Base-by-base conservation (phyloP, 2,113 vertebrate species). In the Isurus oxyrinchus region DNA sequence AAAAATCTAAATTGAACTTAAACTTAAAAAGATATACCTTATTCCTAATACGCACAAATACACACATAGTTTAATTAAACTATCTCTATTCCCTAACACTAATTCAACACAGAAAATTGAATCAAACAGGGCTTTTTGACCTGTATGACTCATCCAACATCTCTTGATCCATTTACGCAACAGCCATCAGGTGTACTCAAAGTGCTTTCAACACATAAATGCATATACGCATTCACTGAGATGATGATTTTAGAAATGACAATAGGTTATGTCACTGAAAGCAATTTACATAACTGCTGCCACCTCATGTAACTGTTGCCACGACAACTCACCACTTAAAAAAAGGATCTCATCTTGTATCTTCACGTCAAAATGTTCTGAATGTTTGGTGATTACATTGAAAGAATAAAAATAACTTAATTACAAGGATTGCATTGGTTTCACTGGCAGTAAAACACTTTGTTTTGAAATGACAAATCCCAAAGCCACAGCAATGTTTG, bases 221-320 rank as follows among this genome's bases (percentile, higher is more conserved):
- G 63, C 63, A 66, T 66, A 3, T 66, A 21, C 40, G 49, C 5
- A 49, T 25, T 27, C 10, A 57, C 55, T 61, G 55, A 61, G 27
- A 91, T 35, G 7, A 23, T 27, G 88, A 91, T 91, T 91, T 91
- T 7, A 59, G 61, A 59, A 61, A 44, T 84, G 81, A 44, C 55
- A 59, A 61, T 59, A 91, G 88, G 23, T 91, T 84, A 84, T 44
- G 16, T 91, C 88, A 91, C 88, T 91, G 55, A n/a, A 91, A 91
- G 88, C 55, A n/a, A 59, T 35, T 91, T 61, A 91, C 14, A 31
- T 91, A 91, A 91, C 55, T 91, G 10, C 55, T 61, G 61, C 57
- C 4, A 91, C 14, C 31, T 91, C n/a, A 91, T 91, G 88, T 61
- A n/a, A 91, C 88, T 59, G 88, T 31, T 91, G 16, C 88, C 57